Evolutionary conservation across 2,888 invertebrate species (phyloP), one percentile per base, ranked within the genome.

Genomic region (Ophion ellenae): DNA sequence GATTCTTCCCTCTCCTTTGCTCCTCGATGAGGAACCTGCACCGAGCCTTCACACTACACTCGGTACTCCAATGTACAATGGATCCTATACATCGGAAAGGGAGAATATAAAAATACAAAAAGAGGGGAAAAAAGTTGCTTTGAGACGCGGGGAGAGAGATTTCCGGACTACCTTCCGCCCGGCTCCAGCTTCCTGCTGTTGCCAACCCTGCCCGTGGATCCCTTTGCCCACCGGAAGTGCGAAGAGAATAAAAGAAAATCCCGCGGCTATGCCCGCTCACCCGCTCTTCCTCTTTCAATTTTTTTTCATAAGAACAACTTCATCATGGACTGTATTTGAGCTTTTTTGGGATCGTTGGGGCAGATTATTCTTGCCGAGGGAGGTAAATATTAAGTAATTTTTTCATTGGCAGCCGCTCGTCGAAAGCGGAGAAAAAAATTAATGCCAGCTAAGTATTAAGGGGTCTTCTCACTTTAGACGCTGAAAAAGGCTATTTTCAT

Each of bases 131-230:
- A 74, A 69, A 69, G 47, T 28, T 45, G 57, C 57, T 86, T 86
- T 74, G 81, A 83, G 59, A 83, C 45, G 47, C 71, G 74, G 36
- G 71, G 83, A 86, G 86, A 77, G 86, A 86, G 86, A 86, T 83
- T 86, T 86, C 86, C 86, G 86, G 86, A 80, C 77, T 80, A 83
- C 80, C 79, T 83, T 80, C 83, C 83, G 83, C 85, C 77, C 47
- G n/a, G n/a, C 40, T 66, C 73, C 77, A 64, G 59, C 69, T 70
- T 83, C 83, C 74, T 81, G 79, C 71, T 36, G 66, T 74, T 53
- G 64, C 66, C 75, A 74, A 82, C 63, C 79, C 85, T 53, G 20
- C 28, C 7, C 45, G 24, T 32, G 24, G 67, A 61, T 64, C 64
- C 74, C 81, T 83, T 81, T 66, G 57, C 74, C 36, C 61, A 77